Conservation (phyloP, 2,797 vertebrate genomes). For the Aphelocoma californica region DNA sequence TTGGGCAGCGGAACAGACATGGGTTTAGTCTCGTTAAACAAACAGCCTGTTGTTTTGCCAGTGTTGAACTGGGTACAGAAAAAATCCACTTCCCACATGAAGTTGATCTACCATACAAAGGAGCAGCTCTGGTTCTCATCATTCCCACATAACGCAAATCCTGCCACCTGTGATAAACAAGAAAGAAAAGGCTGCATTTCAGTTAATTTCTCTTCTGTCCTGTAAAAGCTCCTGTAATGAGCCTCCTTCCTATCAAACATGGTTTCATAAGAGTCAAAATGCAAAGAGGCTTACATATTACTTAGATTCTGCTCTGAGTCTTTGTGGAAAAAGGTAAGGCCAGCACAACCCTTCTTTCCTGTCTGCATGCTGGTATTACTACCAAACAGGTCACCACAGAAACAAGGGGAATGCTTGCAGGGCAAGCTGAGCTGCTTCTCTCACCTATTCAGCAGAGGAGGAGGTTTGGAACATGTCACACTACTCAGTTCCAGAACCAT, state of each 20-base stretch:
- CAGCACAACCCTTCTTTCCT: not conserved
- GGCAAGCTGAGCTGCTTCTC: not conserved
- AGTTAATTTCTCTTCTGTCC: not conserved
- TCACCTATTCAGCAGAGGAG: not conserved
- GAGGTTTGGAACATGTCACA: not conserved
- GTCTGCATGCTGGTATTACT: not conserved
- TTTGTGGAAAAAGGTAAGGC: not conserved
- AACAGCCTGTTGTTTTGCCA: not conserved
- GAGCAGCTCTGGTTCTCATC: not conserved
- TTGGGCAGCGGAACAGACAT: not conserved
- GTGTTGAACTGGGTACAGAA: not conserved
- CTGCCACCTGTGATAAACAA: not conserved
- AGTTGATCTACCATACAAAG: not conserved
- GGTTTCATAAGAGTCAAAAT: not conserved
- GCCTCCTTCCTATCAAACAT: not conserved
- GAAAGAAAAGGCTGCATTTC: not conserved
- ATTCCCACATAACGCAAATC: not conserved
- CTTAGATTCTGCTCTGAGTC: not conserved
- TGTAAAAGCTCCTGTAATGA: not conserved
- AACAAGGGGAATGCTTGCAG: not conserved
- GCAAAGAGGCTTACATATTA: not conserved
- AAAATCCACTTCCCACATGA: not conserved
- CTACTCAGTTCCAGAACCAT: not conserved
- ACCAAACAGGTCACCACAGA: not conserved
- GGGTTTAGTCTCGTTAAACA: not conserved